These are phyloP conservation scores for Crotalus horridus DNA, from an alignment of 2,113 vertebrate genomes.

Conservation along the genomic window DNA sequence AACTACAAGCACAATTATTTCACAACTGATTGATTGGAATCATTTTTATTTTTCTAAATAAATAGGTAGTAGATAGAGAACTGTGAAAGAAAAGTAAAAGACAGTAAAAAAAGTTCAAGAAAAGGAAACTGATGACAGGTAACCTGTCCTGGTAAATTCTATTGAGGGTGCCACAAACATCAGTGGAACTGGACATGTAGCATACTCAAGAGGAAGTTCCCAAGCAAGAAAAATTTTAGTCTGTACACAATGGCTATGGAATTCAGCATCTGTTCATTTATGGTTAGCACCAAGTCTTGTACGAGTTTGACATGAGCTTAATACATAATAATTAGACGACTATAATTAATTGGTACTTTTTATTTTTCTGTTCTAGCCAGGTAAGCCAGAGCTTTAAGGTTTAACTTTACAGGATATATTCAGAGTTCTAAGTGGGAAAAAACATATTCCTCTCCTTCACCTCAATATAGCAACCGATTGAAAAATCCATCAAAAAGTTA, in stretches of 20 bases:
- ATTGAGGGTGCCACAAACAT: neutral
- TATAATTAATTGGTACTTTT: neutral
- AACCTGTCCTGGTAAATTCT: neutral
- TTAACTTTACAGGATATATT: neutral
- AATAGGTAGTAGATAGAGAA: constrained; percentile 17
- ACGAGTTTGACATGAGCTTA: neutral
- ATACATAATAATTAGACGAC: neutral
- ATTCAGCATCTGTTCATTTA: neutral
- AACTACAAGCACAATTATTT: neutral
- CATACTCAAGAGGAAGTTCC: neutral
- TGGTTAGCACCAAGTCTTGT: neutral
- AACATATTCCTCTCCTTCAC: neutral
- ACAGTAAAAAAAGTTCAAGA: constrained; percentile 13
- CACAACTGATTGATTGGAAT: neutral
- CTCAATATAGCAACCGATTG: neutral
- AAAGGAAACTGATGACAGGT: neutral
- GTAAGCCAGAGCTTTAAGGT: neutral
- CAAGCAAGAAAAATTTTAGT: neutral
- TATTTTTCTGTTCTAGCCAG: neutral
- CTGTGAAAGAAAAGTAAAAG: constrained; percentile 8
- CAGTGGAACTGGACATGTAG: neutral
- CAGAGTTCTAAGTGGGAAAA: neutral
- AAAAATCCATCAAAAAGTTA: neutral
- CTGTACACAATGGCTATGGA: neutral
- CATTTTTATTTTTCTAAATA: constrained; percentile 14